phyloP scores from a whole-genome alignment of 2,797 vertebrate species.

The Propithecus deckenii region DNA sequence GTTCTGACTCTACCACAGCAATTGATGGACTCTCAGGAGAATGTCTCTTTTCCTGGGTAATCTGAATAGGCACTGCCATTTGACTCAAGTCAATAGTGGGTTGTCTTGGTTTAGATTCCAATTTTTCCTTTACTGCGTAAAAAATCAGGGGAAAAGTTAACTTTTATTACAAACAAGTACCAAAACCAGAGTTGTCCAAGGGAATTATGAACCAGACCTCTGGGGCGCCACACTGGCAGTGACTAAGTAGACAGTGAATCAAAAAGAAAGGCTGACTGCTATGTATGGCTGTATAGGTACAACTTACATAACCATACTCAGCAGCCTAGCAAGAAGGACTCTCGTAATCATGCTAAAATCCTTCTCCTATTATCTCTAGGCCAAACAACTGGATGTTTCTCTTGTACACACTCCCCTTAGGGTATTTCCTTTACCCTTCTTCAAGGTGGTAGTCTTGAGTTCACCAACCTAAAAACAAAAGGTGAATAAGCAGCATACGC shows the following conservation, averaged over 20 bases:
- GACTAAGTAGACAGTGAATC: slow-evolving; percentile 39
- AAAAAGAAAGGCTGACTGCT: not conserved
- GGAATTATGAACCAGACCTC: slow-evolving; percentile 65
- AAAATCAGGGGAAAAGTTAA: slow-evolving; percentile 75
- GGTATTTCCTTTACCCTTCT: slow-evolving; percentile 27
- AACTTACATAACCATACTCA: not conserved
- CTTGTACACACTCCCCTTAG: not conserved
- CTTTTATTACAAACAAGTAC: slow-evolving; percentile 64
- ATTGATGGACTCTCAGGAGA: slow-evolving; percentile 90
- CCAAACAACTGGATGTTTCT: not conserved
- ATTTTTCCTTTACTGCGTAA: slow-evolving; percentile 92
- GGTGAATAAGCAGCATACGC: slow-evolving; percentile 3
- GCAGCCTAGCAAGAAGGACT: not conserved
- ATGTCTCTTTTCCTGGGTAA: slow-evolving; percentile 93
- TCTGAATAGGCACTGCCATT: slow-evolving; percentile 98
- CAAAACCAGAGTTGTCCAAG: slow-evolving; percentile 61
- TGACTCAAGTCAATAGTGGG: slow-evolving; percentile 98
- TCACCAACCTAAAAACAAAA: slow-evolving; percentile 53
- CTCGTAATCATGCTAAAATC: not conserved
- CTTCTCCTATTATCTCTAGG: not conserved
- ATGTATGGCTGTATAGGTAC: not conserved
- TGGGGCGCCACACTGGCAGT: slow-evolving; percentile 14
- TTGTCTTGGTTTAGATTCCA: slow-evolving; percentile 92
- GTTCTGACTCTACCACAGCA: slow-evolving; percentile 90
- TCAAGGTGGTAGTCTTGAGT: not conserved